A percentile compares a stretch with the other conserved stretches of the same genome.
Evolutionary conservation across 2,113 vertebrate species (phyloP).

Genomic region (Pterocles burchelli): DNA sequence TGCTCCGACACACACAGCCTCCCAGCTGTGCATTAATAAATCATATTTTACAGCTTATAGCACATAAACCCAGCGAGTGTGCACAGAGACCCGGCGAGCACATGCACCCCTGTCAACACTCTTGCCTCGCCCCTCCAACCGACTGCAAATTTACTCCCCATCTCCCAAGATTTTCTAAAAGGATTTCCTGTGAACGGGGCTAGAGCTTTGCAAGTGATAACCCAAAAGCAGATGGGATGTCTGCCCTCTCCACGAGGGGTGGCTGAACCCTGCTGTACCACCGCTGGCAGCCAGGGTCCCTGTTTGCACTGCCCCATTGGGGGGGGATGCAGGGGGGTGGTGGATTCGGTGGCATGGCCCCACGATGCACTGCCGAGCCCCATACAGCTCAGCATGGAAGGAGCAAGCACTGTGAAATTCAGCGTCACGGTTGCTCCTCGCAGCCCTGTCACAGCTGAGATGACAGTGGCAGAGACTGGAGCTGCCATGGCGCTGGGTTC

Average conservation of each 20-base stretch:
- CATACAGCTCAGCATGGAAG: rapidly evolving
- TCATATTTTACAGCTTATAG: slow-evolving; percentile 33
- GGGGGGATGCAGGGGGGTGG: rapidly evolving
- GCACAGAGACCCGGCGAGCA: background rate
- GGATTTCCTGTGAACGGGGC: background rate
- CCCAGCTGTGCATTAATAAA: slow-evolving; percentile 17
- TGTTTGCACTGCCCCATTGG: background rate
- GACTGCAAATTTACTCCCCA: background rate
- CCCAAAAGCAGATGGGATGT: background rate
- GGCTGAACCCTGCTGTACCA: background rate
- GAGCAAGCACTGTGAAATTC: background rate
- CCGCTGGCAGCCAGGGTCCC: background rate
- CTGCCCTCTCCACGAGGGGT: background rate
- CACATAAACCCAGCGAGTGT: background rate
- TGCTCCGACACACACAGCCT: background rate
- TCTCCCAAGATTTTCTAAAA: background rate
- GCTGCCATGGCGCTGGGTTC: rapidly evolving
- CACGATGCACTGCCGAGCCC: background rate
- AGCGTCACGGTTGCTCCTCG: background rate
- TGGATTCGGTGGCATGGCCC: rapidly evolving
- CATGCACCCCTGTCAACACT: background rate
- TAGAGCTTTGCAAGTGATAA: background rate
- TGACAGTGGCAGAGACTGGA: rapidly evolving
- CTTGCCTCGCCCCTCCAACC: background rate
- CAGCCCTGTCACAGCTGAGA: background rate